Evolutionary conservation across 2,888 invertebrate species (phyloP).

Genomic region (Caenorhabditis plicata): DNA sequence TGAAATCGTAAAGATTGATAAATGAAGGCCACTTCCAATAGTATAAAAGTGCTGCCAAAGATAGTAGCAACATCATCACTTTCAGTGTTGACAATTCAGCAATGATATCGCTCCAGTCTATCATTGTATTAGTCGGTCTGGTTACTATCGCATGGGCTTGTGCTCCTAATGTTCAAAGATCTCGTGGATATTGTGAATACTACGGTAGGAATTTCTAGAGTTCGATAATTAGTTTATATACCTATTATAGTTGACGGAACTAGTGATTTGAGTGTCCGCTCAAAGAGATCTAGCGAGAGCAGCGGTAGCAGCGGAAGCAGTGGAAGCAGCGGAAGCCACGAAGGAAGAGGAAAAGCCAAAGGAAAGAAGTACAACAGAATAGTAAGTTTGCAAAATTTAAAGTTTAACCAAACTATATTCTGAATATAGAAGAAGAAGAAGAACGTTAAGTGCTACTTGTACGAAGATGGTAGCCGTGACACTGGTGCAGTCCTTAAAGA

Average conservation of each 20-base stretch:
- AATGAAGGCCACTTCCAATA: too few relatives aligned
- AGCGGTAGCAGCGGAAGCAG: background rate
- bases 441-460: conserved; percentile 2
- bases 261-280: background rate
- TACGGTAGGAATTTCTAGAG: background rate
- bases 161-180: background rate
- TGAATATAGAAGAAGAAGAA: conserved; percentile 3
- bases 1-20: too few relatives aligned
- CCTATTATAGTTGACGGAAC: conserved; percentile 2
- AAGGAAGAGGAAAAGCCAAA: background rate
- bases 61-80: too few relatives aligned
- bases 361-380: background rate
- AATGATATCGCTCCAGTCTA: background rate
- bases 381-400: too few relatives aligned
- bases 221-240: background rate
- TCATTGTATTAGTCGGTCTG: background rate
- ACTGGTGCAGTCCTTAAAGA: background rate
- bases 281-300: background rate
- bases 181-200: conserved; percentile 1
- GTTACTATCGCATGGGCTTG: background rate
- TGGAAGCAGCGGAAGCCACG: background rate
- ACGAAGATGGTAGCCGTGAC: conserved; percentile 3
- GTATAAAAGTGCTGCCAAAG: too few relatives aligned
- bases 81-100: too few relatives aligned
- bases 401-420: too few relatives aligned